Percentiles rank a stretch among this genome's conserved stretches.
Evolutionary conservation across 2,113 vertebrate species (phyloP).

Genomic region (Agapornis roseicollis): DNA sequence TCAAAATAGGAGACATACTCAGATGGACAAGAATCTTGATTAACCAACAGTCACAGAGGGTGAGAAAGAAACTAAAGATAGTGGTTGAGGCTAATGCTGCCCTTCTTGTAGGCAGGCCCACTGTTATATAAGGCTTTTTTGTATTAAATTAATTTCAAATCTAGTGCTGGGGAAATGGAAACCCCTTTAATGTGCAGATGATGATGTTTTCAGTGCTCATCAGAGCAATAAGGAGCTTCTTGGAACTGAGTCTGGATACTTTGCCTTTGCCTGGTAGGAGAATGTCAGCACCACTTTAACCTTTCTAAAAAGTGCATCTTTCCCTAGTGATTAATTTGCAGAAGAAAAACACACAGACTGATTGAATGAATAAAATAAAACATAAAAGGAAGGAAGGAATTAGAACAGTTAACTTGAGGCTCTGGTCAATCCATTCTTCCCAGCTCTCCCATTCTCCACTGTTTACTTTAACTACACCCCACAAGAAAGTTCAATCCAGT

Average conservation of each 20-base stretch:
- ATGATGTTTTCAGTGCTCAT: background rate
- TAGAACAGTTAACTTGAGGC: background rate
- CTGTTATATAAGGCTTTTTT: background rate
- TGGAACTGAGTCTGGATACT: background rate
- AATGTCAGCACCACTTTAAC: background rate
- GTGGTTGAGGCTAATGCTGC: background rate
- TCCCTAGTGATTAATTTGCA: background rate
- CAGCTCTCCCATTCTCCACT: background rate
- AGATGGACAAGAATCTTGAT: conserved; percentile 2
- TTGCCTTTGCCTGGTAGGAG: background rate
- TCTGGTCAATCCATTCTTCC: background rate
- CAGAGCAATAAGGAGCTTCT: background rate
- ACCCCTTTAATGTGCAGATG: background rate
- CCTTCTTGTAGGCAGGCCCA: background rate
- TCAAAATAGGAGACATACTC: background rate
- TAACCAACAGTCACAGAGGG: background rate
- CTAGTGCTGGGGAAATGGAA: background rate
- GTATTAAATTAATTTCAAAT: background rate
- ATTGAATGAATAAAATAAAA: conserved; percentile 4
- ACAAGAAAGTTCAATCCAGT: background rate
- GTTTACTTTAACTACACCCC: background rate
- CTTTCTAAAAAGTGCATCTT: background rate
- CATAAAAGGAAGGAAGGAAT: background rate
- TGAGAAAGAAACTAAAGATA: conserved; percentile 25
- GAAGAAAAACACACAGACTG: background rate